phyloP scores from a whole-genome alignment of 2,113 vertebrate species.

The Petrocephalus microphthalmus region DNA sequence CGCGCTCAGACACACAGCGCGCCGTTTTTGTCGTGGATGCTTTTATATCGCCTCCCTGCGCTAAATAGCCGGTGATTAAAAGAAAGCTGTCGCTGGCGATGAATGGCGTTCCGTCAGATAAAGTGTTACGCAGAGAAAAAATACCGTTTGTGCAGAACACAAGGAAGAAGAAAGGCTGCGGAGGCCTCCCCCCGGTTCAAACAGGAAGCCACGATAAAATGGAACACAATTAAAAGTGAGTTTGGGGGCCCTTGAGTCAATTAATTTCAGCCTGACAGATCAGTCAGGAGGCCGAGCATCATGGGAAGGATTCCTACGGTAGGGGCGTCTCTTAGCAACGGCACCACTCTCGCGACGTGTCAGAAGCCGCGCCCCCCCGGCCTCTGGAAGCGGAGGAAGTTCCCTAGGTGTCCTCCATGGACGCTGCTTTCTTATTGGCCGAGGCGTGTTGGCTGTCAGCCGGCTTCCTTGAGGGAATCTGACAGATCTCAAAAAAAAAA shows the following conservation, averaged over 20 bases:
- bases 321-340: constrained; percentile 71
- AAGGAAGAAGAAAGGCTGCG: constrained; percentile 10
- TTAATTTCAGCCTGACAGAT: constrained; percentile 45
- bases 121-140: background rate
- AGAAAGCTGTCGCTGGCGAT: constrained; percentile 5
- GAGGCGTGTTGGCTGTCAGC: constrained; percentile 75
- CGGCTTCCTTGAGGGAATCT: constrained; percentile 81
- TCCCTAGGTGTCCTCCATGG: constrained; percentile 77
- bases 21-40: background rate
- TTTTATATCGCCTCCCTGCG: background rate
- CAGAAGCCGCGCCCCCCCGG: constrained; percentile 61
- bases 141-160: constrained; percentile 6
- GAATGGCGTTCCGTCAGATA: constrained; percentile 24
- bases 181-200: constrained; percentile 22
- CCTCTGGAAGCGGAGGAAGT: constrained; percentile 62
- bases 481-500: constrained; percentile 72
- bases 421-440: constrained; percentile 70
- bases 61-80: constrained; percentile 31
- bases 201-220: constrained; percentile 39
- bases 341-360: constrained; percentile 49
- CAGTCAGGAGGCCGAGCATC: constrained; percentile 44
- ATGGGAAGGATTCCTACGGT: constrained; percentile 44
- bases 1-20: background rate
- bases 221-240: constrained; percentile 53
- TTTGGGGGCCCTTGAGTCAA: constrained; percentile 42